Percentiles rank a stretch among this genome's conserved stretches.
Conservation (phyloP, 2,888 invertebrate species). For the Lasioglossum calceatum region DNA sequence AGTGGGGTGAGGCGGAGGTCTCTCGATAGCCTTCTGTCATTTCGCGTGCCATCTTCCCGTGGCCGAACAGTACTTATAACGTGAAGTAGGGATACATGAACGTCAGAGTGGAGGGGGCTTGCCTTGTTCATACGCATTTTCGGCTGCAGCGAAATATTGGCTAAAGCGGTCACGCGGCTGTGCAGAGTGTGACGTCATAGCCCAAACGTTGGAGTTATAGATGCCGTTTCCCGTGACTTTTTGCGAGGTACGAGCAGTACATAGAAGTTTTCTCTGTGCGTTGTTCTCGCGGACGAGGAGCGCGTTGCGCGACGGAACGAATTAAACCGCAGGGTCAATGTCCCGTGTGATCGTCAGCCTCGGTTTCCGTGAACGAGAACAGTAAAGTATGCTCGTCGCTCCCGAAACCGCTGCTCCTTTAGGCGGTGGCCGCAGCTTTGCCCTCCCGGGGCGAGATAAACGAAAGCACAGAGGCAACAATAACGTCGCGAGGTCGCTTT, state of each 20-base stretch:
- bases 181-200: neutral
- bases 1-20: neutral
- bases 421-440: neutral
- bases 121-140: neutral
- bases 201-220: neutral
- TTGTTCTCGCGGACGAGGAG: neutral
- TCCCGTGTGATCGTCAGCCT: neutral
- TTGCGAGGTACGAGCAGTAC: neutral
- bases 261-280: neutral
- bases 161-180: neutral
- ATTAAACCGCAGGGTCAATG: conserved; percentile 18
- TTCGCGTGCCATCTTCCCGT: neutral
- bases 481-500: conserved; percentile 7
- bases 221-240: neutral
- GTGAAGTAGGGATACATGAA: neutral
- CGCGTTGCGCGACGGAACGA: neutral
- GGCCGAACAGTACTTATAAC: neutral
- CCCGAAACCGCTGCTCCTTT: conserved; percentile 4
- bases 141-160: neutral
- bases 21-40: neutral
- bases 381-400: neutral
- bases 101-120: neutral
- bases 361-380: conserved; percentile 13
- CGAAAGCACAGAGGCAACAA: conserved; percentile 8
- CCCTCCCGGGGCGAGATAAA: conserved; percentile 10